These are phyloP conservation scores for Oophaga pumilio DNA, from an alignment of 2,113 vertebrate genomes.

Conservation along the genomic window DNA sequence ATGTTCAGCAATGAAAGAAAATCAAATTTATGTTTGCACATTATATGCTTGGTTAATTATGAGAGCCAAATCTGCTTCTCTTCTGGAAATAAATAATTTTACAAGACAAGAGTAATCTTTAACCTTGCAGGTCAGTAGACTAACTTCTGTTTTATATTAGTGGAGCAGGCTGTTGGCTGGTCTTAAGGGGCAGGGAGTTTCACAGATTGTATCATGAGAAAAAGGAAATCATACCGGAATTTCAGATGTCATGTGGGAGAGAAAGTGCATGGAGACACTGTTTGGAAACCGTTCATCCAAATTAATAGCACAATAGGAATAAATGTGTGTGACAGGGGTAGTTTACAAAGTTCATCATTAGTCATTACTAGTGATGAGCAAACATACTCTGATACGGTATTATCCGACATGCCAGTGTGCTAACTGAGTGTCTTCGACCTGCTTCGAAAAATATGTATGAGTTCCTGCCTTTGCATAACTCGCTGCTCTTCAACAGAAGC, in stretches of 20 bases:
- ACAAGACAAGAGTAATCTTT: conserved; percentile 38
- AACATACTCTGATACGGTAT: too few relatives aligned
- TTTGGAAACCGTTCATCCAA: conserved; percentile 5
- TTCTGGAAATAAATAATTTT: conserved; percentile 28
- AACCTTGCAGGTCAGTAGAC: conserved; percentile 35
- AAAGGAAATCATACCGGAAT: conserved; percentile 2
- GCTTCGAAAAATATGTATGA: too few relatives aligned
- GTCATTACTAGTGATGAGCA: too few relatives aligned
- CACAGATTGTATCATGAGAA: conserved; percentile 39
- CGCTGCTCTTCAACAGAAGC: too few relatives aligned
- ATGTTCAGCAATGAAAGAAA: background rate
- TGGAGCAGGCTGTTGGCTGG: conserved; percentile 1
- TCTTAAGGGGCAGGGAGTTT: conserved; percentile 6
- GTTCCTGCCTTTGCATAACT: too few relatives aligned
- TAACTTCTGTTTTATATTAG: conserved; percentile 50
- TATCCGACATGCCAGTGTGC: too few relatives aligned
- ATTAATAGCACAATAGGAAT: background rate
- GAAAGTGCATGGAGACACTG: background rate
- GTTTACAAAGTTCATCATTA: background rate
- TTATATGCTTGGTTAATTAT: background rate
- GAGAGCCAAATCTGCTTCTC: background rate
- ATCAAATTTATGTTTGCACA: conserved; percentile 8
- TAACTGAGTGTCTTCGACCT: too few relatives aligned
- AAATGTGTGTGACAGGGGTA: background rate
- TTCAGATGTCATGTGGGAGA: conserved; percentile 21